A percentile compares a stretch with the other conserved stretches of the same genome.
Conservation (phyloP, 1,140 invertebrate genomes). For the Bombyx mori region DNA sequence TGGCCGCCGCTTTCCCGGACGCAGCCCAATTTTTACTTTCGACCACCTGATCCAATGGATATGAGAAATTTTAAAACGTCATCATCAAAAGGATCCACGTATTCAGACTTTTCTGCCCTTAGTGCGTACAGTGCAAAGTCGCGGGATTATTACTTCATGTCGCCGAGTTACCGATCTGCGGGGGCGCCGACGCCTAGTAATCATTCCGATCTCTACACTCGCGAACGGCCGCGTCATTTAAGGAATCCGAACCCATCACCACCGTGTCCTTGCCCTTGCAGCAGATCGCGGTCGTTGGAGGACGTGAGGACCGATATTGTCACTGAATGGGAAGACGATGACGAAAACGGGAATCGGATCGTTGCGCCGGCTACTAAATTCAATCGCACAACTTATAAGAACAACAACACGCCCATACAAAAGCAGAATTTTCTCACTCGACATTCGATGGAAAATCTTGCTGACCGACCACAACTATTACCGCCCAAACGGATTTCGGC, state of each 20-base stretch:
- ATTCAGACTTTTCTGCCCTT: conserved; percentile 58
- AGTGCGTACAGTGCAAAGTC: conserved; percentile 70
- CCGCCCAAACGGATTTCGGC: conserved; percentile 57
- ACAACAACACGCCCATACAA: conserved; percentile 43
- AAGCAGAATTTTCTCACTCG: conserved; percentile 63
- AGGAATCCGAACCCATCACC: conserved; percentile 42
- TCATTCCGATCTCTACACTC: conserved; percentile 50
- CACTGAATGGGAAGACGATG: conserved; percentile 76
- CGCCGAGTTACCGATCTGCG: conserved; percentile 75
- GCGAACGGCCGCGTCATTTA: conserved; percentile 60
- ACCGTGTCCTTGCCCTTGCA: conserved; percentile 72
- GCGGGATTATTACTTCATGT: conserved; percentile 79
- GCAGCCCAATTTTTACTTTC: conserved; percentile 73
- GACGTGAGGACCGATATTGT: conserved; percentile 77
- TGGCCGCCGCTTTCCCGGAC: conserved; percentile 75
- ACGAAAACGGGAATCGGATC: conserved; percentile 73
- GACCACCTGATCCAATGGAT: conserved; percentile 69
- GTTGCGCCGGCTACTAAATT: conserved; percentile 65
- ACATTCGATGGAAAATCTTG: conserved; percentile 80
- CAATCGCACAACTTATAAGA: conserved; percentile 41
- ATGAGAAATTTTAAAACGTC: conserved; percentile 64
- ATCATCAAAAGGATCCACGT: conserved; percentile 70
- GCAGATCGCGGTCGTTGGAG: conserved; percentile 78
- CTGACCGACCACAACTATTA: conserved; percentile 64
- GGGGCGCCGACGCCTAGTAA: conserved; percentile 68